A percentile compares a stretch with the other conserved stretches of the same genome.
Conservation (phyloP, 2,797 vertebrate species). For the Gymnodraco acuticeps region DNA sequence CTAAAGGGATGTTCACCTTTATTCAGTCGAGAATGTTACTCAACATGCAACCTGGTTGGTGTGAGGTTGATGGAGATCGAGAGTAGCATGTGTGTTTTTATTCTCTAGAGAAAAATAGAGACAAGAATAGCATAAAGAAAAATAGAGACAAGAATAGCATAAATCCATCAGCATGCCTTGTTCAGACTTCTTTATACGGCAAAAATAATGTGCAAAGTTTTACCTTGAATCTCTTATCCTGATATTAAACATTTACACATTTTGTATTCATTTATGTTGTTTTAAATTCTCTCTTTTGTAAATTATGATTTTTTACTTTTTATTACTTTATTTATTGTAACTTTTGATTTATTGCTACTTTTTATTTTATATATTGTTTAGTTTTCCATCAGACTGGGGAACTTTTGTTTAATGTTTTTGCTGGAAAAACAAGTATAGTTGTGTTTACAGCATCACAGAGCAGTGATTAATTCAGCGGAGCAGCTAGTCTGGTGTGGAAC, state of each 20-base stretch:
- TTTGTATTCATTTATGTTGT: no score
- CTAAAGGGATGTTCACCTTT: slow-evolving; percentile 22
- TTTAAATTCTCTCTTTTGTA: no score
- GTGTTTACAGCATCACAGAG: slow-evolving; percentile 13
- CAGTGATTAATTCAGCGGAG: slow-evolving; percentile 43
- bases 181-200: slow-evolving; percentile 1
- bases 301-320: no score
- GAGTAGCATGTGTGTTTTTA: slow-evolving; percentile 26
- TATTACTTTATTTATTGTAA: no score
- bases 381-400: no score
- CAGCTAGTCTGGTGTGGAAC: slow-evolving; percentile 33
- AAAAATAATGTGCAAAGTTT: background rate
- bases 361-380: no score
- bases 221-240: background rate
- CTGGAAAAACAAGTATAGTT: slow-evolving; percentile 17
- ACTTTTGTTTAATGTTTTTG: no score
- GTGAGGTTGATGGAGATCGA: slow-evolving; percentile 39
- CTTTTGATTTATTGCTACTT: no score
- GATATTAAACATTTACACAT: no score
- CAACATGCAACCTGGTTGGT: slow-evolving; percentile 37
- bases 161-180: slow-evolving; percentile 38
- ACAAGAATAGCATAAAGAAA: slow-evolving; percentile 33
- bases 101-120: slow-evolving; percentile 24
- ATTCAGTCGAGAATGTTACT: slow-evolving; percentile 31
- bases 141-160: slow-evolving; percentile 32